phyloP scores from a whole-genome alignment of 2,797 vertebrate species.

The Heterohyrax brucei region DNA sequence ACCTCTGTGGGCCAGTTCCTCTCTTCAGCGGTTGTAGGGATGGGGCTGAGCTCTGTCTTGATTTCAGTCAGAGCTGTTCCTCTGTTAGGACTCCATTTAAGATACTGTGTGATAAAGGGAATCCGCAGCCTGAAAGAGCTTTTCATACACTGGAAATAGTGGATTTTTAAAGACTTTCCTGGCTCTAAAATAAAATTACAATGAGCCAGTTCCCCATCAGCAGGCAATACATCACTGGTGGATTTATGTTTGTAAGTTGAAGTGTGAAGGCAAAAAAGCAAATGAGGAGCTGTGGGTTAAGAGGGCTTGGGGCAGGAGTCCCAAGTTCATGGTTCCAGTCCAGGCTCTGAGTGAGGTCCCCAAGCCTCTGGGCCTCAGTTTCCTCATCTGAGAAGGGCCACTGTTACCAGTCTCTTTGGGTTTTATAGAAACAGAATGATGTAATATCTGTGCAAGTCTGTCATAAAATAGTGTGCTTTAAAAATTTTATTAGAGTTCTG shows the following conservation, averaged over 20 bases:
- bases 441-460: not conserved
- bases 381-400: not conserved
- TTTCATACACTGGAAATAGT: slow-evolving; percentile 21
- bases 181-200: not conserved
- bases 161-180: slow-evolving; percentile 45
- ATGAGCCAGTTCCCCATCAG: not conserved
- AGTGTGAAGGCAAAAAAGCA: not conserved
- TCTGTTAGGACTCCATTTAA: not conserved
- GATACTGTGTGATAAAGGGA: not conserved
- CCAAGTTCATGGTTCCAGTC: not conserved
- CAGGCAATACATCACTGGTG: not conserved
- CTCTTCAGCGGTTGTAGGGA: not conserved
- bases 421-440: not conserved
- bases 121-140: not conserved
- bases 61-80: not conserved
- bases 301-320: not conserved
- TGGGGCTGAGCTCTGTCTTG: not conserved
- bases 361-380: too few relatives aligned
- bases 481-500: slow-evolving; percentile 28
- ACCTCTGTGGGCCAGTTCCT: not conserved
- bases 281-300: not conserved
- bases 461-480: not conserved
- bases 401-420: not conserved
- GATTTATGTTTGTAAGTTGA: slow-evolving; percentile 36
- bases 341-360: not conserved